Percentiles rank a stretch among this genome's conserved stretches.
Conservation (phyloP, 53 echinoderm and acorn worm genomes). For the Echinarachnius parma region DNA sequence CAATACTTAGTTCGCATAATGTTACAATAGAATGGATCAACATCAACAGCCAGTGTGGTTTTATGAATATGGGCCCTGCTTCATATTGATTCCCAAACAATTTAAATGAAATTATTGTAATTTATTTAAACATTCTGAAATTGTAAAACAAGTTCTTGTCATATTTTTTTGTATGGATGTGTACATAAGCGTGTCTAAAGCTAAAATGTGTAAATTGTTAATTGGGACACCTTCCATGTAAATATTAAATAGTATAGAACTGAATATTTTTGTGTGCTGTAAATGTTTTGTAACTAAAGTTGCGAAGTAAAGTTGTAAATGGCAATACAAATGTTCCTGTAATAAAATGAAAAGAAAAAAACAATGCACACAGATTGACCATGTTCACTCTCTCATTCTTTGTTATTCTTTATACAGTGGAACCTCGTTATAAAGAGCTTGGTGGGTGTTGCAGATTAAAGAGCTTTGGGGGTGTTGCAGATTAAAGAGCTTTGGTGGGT, state of each 20-base stretch:
- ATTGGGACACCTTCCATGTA: slow-evolving; percentile 42
- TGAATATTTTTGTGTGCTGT: slow-evolving; percentile 51
- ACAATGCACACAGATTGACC: slow-evolving; percentile 33
- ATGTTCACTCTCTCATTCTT: too few relatives aligned
- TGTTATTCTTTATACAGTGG: too few relatives aligned
- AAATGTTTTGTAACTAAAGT: slow-evolving; percentile 21
- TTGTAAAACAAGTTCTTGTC: too few relatives aligned
- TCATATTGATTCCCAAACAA: background rate
- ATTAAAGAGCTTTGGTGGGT: too few relatives aligned
- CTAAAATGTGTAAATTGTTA: slow-evolving; percentile 36
- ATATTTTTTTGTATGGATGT: slow-evolving; percentile 23
- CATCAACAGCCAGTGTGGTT: too few relatives aligned
- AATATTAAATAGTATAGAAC: slow-evolving; percentile 45
- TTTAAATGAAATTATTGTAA: background rate
- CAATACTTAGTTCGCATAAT: too few relatives aligned
- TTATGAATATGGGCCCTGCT: too few relatives aligned
- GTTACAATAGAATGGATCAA: too few relatives aligned
- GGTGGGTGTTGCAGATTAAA: too few relatives aligned
- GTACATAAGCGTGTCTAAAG: too few relatives aligned
- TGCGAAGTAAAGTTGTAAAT: slow-evolving; percentile 37
- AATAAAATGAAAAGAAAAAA: too few relatives aligned
- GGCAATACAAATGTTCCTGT: slow-evolving; percentile 36
- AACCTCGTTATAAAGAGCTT: background rate
- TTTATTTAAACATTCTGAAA: background rate
- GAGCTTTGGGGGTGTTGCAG: too few relatives aligned